phyloP scores from a whole-genome alignment of 2,113 vertebrate species.

The Phalacrocorax pelagicus region DNA sequence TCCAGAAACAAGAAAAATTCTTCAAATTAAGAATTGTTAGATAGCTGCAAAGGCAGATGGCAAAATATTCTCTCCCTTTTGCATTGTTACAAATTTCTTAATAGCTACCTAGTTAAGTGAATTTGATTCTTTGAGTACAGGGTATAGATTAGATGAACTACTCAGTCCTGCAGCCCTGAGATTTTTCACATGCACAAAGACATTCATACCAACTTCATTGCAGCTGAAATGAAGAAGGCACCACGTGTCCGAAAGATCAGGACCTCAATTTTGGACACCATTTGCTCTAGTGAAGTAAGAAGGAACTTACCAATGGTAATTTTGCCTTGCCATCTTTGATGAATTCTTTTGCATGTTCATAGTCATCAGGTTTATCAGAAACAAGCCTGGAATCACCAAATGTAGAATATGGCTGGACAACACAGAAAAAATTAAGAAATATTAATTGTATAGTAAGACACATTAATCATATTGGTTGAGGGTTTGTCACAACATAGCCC shows the following conservation, averaged over 20 bases:
- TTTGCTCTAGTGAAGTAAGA: background rate
- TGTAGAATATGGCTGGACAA: constrained; percentile 73
- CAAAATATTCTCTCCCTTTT: background rate
- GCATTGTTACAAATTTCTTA: background rate
- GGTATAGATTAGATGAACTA: background rate
- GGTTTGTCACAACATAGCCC: background rate
- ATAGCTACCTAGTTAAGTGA: background rate
- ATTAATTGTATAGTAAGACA: background rate
- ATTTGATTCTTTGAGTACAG: background rate
- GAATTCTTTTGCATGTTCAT: constrained; percentile 75
- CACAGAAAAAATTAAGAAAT: background rate
- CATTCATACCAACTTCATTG: background rate
- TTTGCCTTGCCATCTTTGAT: constrained; percentile 72
- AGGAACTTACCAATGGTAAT: constrained; percentile 74
- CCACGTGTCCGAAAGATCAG: background rate
- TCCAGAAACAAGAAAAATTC: background rate
- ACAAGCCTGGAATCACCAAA: constrained; percentile 66
- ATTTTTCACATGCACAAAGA: background rate
- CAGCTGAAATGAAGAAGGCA: background rate
- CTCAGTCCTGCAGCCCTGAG: background rate
- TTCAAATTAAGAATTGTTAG: background rate
- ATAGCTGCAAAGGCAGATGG: background rate
- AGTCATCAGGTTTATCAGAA: constrained; percentile 75
- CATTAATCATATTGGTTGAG: background rate
- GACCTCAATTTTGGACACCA: background rate